phyloP scores from a whole-genome alignment of 1,140 invertebrate species.

The Apis laboriosa region DNA sequence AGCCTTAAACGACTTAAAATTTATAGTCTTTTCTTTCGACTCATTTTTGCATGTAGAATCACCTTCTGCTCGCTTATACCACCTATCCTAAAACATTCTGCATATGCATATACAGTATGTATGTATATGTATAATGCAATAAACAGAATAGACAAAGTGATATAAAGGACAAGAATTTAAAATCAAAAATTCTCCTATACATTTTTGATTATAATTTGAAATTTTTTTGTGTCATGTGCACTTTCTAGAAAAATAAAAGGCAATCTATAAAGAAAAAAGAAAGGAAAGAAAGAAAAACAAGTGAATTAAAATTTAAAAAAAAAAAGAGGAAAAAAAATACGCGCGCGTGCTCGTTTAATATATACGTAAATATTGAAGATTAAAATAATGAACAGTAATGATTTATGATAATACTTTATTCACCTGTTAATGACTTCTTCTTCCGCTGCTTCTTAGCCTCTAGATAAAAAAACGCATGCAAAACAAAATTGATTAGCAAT shows the following conservation, averaged over 20 bases:
- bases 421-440: constrained; percentile 93
- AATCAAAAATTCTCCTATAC: neutral
- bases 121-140: constrained; percentile 3
- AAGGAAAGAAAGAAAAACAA: constrained; percentile 13
- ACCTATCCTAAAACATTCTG: no score
- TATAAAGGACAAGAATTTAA: neutral
- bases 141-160: constrained; percentile 15
- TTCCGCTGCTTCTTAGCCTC: constrained; percentile 96
- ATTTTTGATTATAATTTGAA: neutral
- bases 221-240: neutral
- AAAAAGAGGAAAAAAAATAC: neutral
- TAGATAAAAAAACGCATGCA: constrained; percentile 86
- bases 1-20: no score
- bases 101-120: no score
- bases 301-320: neutral
- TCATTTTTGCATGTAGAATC: no score
- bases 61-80: no score
- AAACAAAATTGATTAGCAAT: constrained; percentile 84
- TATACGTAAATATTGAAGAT: constrained; percentile 27
- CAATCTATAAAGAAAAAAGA: constrained; percentile 3
- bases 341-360: constrained; percentile 25
- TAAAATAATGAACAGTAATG: constrained; percentile 55
- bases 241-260: neutral
- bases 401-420: constrained; percentile 79
- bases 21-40: no score